Percentiles rank a stretch among this genome's conserved stretches.
Conservation (phyloP, 2,113 vertebrate species). For the Myodes glareolus region DNA sequence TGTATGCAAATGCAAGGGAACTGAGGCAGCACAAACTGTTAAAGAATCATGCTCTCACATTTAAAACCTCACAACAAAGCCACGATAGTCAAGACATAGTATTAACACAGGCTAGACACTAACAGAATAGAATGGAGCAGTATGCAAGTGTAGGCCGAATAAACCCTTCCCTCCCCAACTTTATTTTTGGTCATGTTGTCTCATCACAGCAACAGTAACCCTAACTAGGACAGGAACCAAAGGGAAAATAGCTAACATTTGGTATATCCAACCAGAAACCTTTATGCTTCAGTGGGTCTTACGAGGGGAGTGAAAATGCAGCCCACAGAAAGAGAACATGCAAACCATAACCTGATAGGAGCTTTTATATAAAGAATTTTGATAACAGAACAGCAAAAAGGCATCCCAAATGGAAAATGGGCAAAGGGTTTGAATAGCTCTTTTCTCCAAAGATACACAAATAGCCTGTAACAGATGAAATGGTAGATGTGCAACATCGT, state of each 20-base stretch:
- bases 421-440: neutral
- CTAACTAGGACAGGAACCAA: neutral
- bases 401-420: neutral
- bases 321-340: neutral
- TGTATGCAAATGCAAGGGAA: neutral
- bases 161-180: neutral
- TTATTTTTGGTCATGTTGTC: neutral
- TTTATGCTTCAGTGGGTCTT: neutral
- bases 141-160: neutral
- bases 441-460: constrained; percentile 5
- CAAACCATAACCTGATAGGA: neutral
- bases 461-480: neutral
- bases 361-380: neutral
- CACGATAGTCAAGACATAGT: neutral
- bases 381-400: neutral
- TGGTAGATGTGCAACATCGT: neutral
- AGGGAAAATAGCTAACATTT: neutral
- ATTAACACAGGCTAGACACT: neutral
- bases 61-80: neutral
- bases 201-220: neutral
- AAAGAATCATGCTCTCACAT: neutral
- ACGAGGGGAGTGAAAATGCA: neutral
- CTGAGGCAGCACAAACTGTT: neutral
- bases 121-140: neutral
- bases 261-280: neutral